These are phyloP conservation scores for Globodera rostochiensis DNA, from an alignment of 1,140 invertebrate genomes.

Conservation along the genomic window DNA sequence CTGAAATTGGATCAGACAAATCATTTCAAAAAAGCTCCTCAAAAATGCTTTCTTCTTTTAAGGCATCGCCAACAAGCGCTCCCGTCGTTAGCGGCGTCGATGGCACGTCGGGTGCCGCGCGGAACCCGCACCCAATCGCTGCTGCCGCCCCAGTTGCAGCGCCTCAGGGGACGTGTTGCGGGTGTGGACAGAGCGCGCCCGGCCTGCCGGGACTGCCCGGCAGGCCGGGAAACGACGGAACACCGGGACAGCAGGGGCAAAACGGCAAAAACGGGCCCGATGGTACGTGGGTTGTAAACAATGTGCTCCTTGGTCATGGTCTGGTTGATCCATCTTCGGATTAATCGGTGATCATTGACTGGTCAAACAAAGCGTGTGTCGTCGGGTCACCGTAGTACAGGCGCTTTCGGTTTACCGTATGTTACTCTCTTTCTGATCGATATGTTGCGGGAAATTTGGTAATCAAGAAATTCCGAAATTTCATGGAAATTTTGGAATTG, in stretches of 20 bases:
- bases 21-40: neutral
- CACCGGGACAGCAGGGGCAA: conserved; percentile 13
- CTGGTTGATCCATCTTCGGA: no score
- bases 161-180: conserved; percentile 22
- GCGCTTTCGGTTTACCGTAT: no score
- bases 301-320: no score
- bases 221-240: conserved; percentile 16
- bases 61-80: no score
- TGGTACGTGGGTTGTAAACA: neutral
- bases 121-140: neutral
- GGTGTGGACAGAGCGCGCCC: conserved; percentile 53
- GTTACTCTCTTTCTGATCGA: no score
- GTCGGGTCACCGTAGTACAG: no score
- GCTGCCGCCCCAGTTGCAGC: conserved; percentile 5
- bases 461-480: no score
- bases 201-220: conserved; percentile 46
- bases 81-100: neutral
- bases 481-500: no score
- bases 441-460: no score
- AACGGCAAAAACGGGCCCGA: conserved; percentile 28
- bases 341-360: no score
- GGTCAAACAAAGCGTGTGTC: no score
- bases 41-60: neutral
- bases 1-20: neutral
- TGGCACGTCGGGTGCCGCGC: neutral